Conservation (phyloP, 2,888 invertebrate genomes). For the Epsilonema sp. region DNA sequence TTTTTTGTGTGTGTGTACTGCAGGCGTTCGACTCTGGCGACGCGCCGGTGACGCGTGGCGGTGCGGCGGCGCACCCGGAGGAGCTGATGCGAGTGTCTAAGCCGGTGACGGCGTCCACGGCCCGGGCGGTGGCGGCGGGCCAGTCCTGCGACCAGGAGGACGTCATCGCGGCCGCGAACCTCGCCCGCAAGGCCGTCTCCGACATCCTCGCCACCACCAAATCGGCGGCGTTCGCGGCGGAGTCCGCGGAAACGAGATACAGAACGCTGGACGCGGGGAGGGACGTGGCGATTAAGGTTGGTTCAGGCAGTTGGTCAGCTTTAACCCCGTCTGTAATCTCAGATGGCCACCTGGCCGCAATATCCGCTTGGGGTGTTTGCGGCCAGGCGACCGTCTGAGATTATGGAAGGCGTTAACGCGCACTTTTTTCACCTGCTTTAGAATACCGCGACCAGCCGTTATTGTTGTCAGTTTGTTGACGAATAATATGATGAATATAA, state of each 20-base stretch:
- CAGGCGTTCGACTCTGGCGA: conserved; percentile 48
- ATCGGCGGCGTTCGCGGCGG: conserved; percentile 50
- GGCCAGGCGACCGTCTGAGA: too few relatives aligned
- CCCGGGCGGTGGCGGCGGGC: conserved; percentile 79
- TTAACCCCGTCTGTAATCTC: too few relatives aligned
- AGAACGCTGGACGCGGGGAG: conserved; percentile 60
- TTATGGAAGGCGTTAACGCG: too few relatives aligned
- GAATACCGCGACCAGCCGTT: too few relatives aligned
- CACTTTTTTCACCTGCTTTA: too few relatives aligned
- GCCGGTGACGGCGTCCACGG: conserved; percentile 77
- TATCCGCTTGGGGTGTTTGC: too few relatives aligned
- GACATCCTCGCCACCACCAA: conserved; percentile 76
- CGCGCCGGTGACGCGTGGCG: conserved; percentile 34
- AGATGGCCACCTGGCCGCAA: too few relatives aligned
- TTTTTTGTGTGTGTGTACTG: conserved; percentile 3
- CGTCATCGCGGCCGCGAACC: conserved; percentile 81
- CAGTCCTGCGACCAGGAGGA: conserved; percentile 76
- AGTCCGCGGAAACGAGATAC: conserved; percentile 51
- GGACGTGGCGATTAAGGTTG: conserved; percentile 47
- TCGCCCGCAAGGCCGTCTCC: conserved; percentile 76
- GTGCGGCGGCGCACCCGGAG: conserved; percentile 68
- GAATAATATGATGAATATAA: too few relatives aligned
- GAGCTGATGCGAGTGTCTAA: conserved; percentile 80
- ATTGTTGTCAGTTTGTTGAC: too few relatives aligned
- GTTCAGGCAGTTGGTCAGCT: too few relatives aligned